A percentile compares a stretch with the other conserved stretches of the same genome.
Conservation (phyloP, 1,140 invertebrate genomes). For the Scylla paramamosain region DNA sequence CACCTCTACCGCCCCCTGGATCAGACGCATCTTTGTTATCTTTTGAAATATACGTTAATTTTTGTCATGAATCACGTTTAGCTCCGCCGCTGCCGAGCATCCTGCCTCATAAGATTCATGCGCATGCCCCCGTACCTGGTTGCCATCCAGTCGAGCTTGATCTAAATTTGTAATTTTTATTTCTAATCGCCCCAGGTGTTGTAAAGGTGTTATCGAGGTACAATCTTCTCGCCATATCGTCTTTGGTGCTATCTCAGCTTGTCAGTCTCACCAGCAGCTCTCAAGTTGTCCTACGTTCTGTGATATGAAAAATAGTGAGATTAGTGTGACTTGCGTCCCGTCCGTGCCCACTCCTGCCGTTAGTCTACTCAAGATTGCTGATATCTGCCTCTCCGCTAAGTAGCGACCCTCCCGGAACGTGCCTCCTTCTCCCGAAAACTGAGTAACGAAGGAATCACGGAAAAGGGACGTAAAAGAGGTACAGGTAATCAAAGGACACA, state of each 20-base stretch:
- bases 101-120: background rate
- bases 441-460: background rate
- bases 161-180: too few species aligned
- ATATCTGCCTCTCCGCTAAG: background rate
- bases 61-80: background rate
- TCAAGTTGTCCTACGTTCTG: background rate
- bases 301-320: slow-evolving; percentile 6
- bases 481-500: too few species aligned
- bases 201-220: background rate
- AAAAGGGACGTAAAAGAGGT: background rate
- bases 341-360: background rate
- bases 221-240: background rate
- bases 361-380: background rate
- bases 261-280: background rate
- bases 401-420: background rate
- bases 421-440: background rate
- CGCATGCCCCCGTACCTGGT: background rate
- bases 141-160: background rate
- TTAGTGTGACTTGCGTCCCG: background rate
- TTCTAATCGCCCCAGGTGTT: background rate
- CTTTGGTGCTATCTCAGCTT: background rate
- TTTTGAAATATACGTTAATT: background rate
- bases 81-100: background rate
- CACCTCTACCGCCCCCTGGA: background rate
- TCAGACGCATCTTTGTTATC: background rate